A percentile compares a stretch with the other conserved stretches of the same genome.
These are phyloP conservation scores for Notamacropus eugenii DNA, from an alignment of 2,797 vertebrate genomes.

Conservation along the genomic window DNA sequence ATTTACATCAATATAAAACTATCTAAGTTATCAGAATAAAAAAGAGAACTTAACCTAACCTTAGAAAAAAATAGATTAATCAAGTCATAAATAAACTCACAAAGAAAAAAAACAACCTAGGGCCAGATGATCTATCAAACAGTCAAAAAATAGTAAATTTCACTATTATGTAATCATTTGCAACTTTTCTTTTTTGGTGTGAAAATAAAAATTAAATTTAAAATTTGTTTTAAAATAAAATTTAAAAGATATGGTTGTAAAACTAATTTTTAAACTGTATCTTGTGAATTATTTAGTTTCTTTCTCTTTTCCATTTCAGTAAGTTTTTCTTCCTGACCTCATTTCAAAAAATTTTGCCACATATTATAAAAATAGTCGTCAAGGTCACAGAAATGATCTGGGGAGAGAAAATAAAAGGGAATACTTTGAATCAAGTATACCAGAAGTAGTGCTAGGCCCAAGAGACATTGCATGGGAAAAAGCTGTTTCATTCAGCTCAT, in stretches of 20 bases:
- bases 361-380: slow-evolving; percentile 30
- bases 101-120: not conserved
- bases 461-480: slow-evolving; percentile 48
- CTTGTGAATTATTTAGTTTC: slow-evolving; percentile 19
- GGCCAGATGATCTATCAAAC: not conserved
- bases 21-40: not conserved
- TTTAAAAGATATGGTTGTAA: slow-evolving; percentile 22
- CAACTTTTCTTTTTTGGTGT: too few relatives aligned
- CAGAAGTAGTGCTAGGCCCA: not conserved
- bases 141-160: not conserved
- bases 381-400: slow-evolving; percentile 36
- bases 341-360: not conserved
- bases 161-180: too few relatives aligned
- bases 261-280: not conserved
- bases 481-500: slow-evolving; percentile 39
- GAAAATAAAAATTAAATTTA: slow-evolving; percentile 26
- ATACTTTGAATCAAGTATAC: slow-evolving; percentile 7
- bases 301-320: slow-evolving; percentile 12
- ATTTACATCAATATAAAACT: not conserved
- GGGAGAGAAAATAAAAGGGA: not conserved
- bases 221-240: slow-evolving; percentile 41
- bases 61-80: not conserved
- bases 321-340: slow-evolving; percentile 43
- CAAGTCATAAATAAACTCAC: not conserved
- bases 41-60: not conserved